Evolutionary conservation across 2,888 invertebrate genomes (phyloP), one percentile per base, ranked within the genome.

Genomic region (Odontothrips loti): DNA sequence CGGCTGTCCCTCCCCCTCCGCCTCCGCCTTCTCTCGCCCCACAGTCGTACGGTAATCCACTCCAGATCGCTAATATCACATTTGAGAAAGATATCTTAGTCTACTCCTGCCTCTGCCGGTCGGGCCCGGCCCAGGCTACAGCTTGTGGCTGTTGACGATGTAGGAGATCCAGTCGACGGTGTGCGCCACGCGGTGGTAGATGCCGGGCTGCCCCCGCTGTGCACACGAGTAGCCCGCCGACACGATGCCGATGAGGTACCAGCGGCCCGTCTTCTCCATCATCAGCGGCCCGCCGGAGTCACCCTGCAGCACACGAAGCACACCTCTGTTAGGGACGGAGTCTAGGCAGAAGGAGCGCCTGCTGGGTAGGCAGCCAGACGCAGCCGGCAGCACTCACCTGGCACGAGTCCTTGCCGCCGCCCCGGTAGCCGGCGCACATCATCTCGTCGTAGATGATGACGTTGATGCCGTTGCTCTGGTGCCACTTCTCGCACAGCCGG

Each of bases 201-300:
- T 97, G 80, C 97, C 97, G 0, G 97, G 97, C 86, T 97, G 97
- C 27, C 96, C 96, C 23, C 96, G 91, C 85, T 96, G 96, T 0
- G 97, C 97, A 86, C 97, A 97, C 0, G 96, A 96, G 88, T 97
- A 97, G 6, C 97, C 97, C 0, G 97, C 97, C 0, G 96, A 96
- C 0, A 97, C 97, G 29, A 97, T 94, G 8, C 95, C 95, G 82
- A 96, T 96, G 80, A 97, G 90, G 87, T 93, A 96, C 96, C 96
- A 97, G 79, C 96, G 89, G 0, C 95, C 95, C 11, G 93, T 91
- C 84, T 93, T 91, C 86, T 96, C 96, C 83, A 96, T 88, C 96
- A 96, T 97, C 81, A 97, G 88, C 0, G 96, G 96, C 0, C 97
- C 97, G 0, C 96, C 96, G 79, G 94, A 94, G 88, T 95, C 95